phyloP scores from a whole-genome alignment of 1,140 invertebrate species.

The Papilio helenus region DNA sequence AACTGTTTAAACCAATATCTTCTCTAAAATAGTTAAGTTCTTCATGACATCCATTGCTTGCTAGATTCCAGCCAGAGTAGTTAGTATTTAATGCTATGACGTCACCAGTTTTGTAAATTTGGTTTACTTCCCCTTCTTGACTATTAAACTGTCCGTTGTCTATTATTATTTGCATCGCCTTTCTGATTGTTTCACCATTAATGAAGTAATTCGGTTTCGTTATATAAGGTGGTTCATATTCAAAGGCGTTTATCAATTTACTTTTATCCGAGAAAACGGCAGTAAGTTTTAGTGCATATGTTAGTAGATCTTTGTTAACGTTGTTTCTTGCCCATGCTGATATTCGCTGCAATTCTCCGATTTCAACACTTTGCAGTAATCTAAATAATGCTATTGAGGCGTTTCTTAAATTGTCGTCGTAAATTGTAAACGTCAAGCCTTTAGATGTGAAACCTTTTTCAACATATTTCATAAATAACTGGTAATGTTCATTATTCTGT shows the following conservation, averaged over 20 bases:
- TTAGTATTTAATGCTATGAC: slow-evolving; percentile 77
- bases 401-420: slow-evolving; percentile 70
- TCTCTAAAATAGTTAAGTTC: slow-evolving; percentile 89
- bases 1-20: slow-evolving; percentile 88
- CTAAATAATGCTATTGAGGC: slow-evolving; percentile 64
- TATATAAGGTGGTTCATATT: slow-evolving; percentile 62
- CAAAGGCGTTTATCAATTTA: slow-evolving; percentile 37
- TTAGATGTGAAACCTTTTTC: slow-evolving; percentile 61
- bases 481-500: slow-evolving; percentile 61
- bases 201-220: slow-evolving; percentile 71
- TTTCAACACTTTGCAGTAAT: slow-evolving; percentile 55
- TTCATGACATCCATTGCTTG: slow-evolving; percentile 83
- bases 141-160: slow-evolving; percentile 55
- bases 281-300: slow-evolving; percentile 58
- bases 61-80: slow-evolving; percentile 83
- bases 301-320: slow-evolving; percentile 64
- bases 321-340: slow-evolving; percentile 57
- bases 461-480: slow-evolving; percentile 54
- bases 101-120: slow-evolving; percentile 59
- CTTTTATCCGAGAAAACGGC: slow-evolving; percentile 53
- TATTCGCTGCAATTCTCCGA: slow-evolving; percentile 48
- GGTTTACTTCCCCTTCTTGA: slow-evolving; percentile 55
- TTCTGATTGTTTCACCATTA: slow-evolving; percentile 67
- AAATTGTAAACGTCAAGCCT: slow-evolving; percentile 70
- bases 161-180: slow-evolving; percentile 62